Conservation (phyloP, 2,113 vertebrate genomes). For the Arizona elegans region DNA sequence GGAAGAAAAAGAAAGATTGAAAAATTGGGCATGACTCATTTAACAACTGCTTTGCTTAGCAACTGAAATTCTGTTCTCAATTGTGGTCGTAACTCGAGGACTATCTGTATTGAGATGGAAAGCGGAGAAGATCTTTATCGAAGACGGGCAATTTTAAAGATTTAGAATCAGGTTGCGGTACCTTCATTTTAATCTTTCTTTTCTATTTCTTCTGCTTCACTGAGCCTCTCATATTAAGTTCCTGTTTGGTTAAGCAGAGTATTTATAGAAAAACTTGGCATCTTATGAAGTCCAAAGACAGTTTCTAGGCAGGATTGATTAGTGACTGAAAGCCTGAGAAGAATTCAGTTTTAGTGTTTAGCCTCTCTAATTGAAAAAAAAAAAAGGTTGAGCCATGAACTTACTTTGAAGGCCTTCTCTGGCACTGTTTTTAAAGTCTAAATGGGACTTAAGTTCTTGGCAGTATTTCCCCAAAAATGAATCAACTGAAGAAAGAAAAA, state of each 20-base stretch:
- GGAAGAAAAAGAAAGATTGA: neutral
- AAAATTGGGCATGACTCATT: neutral
- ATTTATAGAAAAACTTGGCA: neutral
- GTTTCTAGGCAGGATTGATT: neutral
- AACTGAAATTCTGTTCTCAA: neutral
- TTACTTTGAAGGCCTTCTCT: neutral
- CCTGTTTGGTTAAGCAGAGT: neutral
- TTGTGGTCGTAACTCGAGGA: neutral
- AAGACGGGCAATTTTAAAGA: constrained; percentile 11
- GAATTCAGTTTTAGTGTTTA: neutral
- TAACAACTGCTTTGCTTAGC: neutral
- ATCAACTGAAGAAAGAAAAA: neutral
- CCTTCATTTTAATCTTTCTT: neutral
- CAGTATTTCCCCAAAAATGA: neutral
- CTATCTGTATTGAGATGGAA: neutral
- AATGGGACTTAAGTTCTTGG: neutral
- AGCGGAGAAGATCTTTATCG: neutral
- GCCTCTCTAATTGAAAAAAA: neutral
- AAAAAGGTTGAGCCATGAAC: neutral
- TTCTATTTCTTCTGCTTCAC: neutral
- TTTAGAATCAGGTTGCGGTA: accelerated
- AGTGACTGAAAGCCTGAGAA: neutral
- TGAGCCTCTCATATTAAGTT: neutral
- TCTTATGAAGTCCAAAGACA: neutral
- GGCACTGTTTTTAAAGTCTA: neutral